Evolutionary conservation across 2,888 invertebrate genomes (phyloP).

Genomic region (Agrochola lychnidis): DNA sequence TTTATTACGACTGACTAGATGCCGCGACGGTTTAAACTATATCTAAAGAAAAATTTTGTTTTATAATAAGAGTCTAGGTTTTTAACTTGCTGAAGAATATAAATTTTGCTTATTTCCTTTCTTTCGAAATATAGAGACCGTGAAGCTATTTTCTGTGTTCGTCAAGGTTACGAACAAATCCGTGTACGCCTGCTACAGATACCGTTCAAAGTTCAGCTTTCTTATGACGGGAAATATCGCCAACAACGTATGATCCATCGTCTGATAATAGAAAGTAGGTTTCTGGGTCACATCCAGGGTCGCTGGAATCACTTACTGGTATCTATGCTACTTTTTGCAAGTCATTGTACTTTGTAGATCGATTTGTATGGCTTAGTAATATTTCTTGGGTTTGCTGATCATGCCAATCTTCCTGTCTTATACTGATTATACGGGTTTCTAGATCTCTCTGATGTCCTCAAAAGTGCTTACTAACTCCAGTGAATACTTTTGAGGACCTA

Average conservation of each 20-base stretch:
- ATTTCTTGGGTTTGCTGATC: slow-evolving; percentile 7
- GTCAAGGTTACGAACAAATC: slow-evolving; percentile 33
- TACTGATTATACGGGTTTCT: neutral
- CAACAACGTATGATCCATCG: slow-evolving; percentile 49
- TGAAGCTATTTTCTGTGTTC: slow-evolving; percentile 17
- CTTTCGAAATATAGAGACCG: neutral
- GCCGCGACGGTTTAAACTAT: neutral
- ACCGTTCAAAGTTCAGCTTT: slow-evolving; percentile 41
- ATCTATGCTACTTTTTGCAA: slow-evolving; percentile 61
- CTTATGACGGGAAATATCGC: slow-evolving; percentile 33
- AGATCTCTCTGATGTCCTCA: neutral
- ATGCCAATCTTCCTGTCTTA: neutral
- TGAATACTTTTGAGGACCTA: neutral
- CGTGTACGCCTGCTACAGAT: slow-evolving; percentile 17
- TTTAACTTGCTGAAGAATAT: neutral
- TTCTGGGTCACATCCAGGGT: slow-evolving; percentile 58
- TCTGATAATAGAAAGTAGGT: slow-evolving; percentile 64
- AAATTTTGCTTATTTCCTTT: neutral
- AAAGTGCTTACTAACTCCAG: neutral
- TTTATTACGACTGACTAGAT: neutral
- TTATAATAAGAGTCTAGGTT: neutral
- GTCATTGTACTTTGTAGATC: slow-evolving; percentile 53
- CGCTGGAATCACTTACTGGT: slow-evolving; percentile 57
- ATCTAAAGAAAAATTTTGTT: neutral
- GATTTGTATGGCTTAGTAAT: slow-evolving; percentile 32